These are phyloP conservation scores for Caiman crocodilus DNA, from an alignment of 2,797 vertebrate genomes.

Conservation along the genomic window DNA sequence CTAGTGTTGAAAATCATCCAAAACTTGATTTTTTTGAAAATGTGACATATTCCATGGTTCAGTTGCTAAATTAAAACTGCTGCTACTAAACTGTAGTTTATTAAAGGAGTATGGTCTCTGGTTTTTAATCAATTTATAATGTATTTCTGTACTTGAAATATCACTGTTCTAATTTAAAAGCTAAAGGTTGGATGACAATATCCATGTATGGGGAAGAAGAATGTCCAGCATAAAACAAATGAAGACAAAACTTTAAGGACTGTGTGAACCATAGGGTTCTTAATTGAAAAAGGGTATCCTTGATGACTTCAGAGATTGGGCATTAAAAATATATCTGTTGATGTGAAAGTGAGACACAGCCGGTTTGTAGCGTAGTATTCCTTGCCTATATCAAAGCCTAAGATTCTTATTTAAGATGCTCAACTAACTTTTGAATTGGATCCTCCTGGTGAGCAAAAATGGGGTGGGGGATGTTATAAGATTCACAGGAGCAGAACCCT, in stretches of 20 bases:
- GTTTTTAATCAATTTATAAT: conserved; percentile 2
- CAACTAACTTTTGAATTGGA: background rate
- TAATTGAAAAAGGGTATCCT: background rate
- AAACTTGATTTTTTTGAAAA: conserved; percentile 5
- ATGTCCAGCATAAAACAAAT: background rate
- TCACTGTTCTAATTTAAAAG: background rate
- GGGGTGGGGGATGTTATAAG: background rate
- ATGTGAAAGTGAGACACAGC: background rate
- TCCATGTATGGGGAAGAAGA: background rate
- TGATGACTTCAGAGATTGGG: background rate
- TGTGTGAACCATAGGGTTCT: background rate
- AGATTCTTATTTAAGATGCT: background rate
- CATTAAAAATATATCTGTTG: background rate
- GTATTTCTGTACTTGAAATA: background rate
- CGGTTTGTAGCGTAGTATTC: background rate
- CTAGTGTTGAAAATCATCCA: background rate
- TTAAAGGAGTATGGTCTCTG: background rate
- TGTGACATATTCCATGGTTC: background rate
- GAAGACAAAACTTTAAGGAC: background rate
- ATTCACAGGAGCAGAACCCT: too few species aligned
- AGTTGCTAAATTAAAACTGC: background rate
- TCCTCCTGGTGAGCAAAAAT: background rate
- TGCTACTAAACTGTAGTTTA: background rate
- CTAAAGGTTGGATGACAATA: background rate
- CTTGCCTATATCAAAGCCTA: background rate